Base-by-base conservation (phyloP, 2,113 vertebrate genomes). In the Tragelaphus imberbis region DNA sequence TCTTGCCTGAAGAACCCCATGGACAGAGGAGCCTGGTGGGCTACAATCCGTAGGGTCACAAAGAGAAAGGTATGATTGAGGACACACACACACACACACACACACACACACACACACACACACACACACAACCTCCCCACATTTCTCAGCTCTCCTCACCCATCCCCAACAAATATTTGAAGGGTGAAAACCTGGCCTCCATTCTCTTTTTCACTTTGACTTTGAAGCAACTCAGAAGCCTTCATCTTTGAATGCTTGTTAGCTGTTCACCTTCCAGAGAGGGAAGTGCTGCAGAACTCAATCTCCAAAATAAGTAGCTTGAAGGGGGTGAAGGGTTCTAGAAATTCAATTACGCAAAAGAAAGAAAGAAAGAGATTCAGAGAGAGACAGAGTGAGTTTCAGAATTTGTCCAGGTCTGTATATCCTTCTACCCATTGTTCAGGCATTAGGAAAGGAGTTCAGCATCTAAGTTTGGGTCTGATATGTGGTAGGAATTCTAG, bases 201-300 rank as follows among this genome's bases (percentile, higher is more conserved):
- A 0, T 51, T 75, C 27, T 90, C 6, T 51, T 94, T 15, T 80
- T 81, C 21, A 23, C 21, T 84, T 55, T 55, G 36, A 33, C 49
- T 84, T 7, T 65, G 81, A 93, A 14, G 4, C 12, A 80, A 19
- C 33, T 53, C 23, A 71, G 5, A n/a, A 49, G 11, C 6, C 25
- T 82, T 86, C 19, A 40, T 81, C 8, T 23, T 23, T n/a, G 6
- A 15, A 30, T 40, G 16, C 6, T 25, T 85, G 2, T 91, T 86
- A 95, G 68, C 77, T 82, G 6, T 88, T 95, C 58, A 56, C 19
- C 30, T 85, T 77, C 63, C 75, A 44, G 23, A 49, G 28, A 59
- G 10, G 25, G 44, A 96, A 61, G 84, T 23, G 2, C 56, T 82
- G 33, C 4, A 82, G 79, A 81, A 15, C 10, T 10, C 9, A 17